Evolutionary conservation across 2,113 vertebrate species (phyloP).

Genomic region (Equus przewalskii): DNA sequence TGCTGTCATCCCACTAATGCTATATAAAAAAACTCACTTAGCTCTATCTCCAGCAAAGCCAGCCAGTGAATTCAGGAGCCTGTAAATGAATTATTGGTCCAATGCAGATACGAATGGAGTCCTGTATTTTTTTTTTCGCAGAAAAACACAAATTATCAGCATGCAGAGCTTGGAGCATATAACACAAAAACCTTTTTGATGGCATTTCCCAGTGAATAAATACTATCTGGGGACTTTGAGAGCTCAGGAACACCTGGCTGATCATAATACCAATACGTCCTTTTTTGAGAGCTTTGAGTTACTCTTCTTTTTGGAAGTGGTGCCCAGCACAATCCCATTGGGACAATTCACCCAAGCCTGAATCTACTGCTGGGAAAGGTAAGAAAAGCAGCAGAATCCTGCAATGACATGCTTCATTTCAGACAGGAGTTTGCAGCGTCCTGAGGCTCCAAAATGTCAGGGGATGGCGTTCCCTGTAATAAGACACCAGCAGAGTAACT

Average conservation of each 20-base stretch:
- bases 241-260: neutral
- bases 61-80: constrained; percentile 29
- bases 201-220: neutral
- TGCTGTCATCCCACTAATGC: too few species aligned
- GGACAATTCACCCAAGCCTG: neutral
- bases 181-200: neutral
- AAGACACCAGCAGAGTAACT: neutral
- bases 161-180: neutral
- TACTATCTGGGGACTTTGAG: neutral
- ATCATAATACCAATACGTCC: neutral
- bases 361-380: constrained; percentile 1
- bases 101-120: neutral
- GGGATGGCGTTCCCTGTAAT: neutral
- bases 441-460: neutral
- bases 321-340: neutral
- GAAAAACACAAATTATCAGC: neutral
- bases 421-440: neutral
- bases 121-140: neutral
- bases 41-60: neutral
- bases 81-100: constrained; percentile 11
- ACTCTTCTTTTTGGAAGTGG: neutral
- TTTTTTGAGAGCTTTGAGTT: neutral
- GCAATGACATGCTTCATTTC: neutral
- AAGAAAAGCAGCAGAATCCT: neutral
- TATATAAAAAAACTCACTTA: neutral